Conservation (phyloP, 2,888 invertebrate genomes). For the Synergus gifuensis region DNA sequence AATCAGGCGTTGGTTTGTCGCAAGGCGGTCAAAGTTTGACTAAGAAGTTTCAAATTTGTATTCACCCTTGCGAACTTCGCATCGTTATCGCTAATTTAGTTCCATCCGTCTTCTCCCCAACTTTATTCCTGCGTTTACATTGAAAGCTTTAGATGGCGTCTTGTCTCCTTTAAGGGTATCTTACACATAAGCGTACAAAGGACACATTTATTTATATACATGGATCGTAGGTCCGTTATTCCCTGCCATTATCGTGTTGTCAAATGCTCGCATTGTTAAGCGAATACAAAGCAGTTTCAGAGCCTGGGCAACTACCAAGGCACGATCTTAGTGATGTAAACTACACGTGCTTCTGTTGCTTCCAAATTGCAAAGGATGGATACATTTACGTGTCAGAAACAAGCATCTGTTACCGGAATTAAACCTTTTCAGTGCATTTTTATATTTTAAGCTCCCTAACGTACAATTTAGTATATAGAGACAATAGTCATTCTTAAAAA, state of each 20-base stretch:
- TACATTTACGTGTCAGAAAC: background rate
- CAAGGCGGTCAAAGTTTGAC: background rate
- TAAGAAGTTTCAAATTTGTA: background rate
- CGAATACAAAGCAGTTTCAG: slow-evolving; percentile 3
- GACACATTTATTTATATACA: background rate
- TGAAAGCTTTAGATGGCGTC: background rate
- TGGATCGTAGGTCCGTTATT: background rate
- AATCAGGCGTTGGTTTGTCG: background rate
- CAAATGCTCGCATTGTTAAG: slow-evolving; percentile 7
- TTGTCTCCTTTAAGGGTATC: background rate
- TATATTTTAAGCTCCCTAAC: no score
- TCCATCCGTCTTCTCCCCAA: background rate
- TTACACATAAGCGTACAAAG: background rate
- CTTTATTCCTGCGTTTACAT: background rate
- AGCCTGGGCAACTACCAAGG: background rate
- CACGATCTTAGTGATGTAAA: background rate
- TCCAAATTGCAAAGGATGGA: background rate
- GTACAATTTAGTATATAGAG: no score
- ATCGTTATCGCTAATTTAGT: background rate
- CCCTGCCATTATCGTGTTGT: slow-evolving; percentile 7
- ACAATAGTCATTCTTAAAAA: no score
- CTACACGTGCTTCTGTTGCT: background rate
- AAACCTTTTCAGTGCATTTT: background rate
- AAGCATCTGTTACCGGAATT: background rate
- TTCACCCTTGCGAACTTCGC: background rate